Evolutionary conservation across 2,113 vertebrate species (phyloP).

Genomic region (Sander vitreus): DNA sequence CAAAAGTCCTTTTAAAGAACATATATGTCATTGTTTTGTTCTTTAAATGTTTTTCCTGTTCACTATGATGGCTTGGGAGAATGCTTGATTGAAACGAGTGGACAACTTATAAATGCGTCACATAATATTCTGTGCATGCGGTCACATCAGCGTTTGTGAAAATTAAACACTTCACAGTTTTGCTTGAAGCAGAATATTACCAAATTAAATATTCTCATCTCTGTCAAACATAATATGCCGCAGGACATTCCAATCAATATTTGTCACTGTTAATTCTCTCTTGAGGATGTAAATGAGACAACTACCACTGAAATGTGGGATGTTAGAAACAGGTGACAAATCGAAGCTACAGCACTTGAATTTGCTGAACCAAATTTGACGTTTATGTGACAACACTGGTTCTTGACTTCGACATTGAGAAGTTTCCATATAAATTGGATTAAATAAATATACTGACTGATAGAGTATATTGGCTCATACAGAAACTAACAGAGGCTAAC

Average conservation of each 20-base stretch:
- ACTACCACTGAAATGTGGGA: not conserved
- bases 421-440: not conserved
- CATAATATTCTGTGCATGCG: constrained; percentile 47
- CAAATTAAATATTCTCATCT: constrained; percentile 63
- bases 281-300: constrained; percentile 9
- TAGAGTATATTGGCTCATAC: not conserved
- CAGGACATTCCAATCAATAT: constrained; percentile 58
- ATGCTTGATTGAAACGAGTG: constrained; percentile 8
- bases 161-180: constrained; percentile 54
- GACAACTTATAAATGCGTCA: constrained; percentile 3
- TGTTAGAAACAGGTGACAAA: constrained; percentile 27
- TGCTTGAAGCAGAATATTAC: constrained; percentile 53
- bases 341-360: not conserved
- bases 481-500: not conserved
- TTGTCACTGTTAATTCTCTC: constrained; percentile 52
- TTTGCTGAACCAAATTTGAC: not conserved
- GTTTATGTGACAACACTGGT: not conserved
- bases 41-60: not conserved
- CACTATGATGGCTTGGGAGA: not conserved
- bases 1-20: not conserved
- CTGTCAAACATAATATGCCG: constrained; percentile 17
- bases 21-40: not conserved
- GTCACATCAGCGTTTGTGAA: constrained; percentile 26
- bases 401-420: not conserved
- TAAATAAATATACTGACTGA: not conserved